phyloP scores from a whole-genome alignment of 2,888 invertebrate species.

The Zootermopsis nevadensis region DNA sequence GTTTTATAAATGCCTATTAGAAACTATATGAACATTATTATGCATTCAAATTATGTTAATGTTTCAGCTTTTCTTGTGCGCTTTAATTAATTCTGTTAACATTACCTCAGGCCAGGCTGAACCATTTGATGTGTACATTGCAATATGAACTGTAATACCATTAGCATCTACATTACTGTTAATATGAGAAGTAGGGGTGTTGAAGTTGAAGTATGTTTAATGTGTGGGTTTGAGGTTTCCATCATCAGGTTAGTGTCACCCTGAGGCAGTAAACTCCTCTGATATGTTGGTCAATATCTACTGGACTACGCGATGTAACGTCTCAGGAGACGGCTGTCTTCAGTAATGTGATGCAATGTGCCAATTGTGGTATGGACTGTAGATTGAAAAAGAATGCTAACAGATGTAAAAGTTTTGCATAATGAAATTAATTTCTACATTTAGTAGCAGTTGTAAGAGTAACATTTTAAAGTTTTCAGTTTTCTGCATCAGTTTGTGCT shows the following conservation, averaged over 20 bases:
- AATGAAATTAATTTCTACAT: background rate
- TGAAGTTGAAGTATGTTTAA: too few species aligned
- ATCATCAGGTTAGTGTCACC: too few species aligned
- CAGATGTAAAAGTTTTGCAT: background rate
- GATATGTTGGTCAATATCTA: too few species aligned
- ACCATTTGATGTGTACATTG: background rate
- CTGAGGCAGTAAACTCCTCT: too few species aligned
- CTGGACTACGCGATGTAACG: too few species aligned
- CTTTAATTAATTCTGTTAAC: background rate
- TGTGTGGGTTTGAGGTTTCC: too few species aligned
- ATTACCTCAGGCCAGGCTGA: background rate
- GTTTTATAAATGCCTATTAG: background rate
- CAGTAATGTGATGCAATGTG: background rate
- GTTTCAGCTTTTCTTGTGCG: background rate
- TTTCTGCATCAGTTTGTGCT: background rate
- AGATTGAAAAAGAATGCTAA: too few species aligned
- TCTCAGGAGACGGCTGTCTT: too few species aligned
- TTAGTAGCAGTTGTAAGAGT: background rate
- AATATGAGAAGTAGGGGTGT: too few species aligned
- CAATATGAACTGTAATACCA: background rate
- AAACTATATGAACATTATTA: background rate
- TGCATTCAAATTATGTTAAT: background rate
- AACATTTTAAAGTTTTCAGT: background rate
- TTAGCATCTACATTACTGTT: background rate
- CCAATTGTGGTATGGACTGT: background rate